Base-by-base conservation (phyloP, 2,888 invertebrate genomes). In the Agrotis clavis region DNA sequence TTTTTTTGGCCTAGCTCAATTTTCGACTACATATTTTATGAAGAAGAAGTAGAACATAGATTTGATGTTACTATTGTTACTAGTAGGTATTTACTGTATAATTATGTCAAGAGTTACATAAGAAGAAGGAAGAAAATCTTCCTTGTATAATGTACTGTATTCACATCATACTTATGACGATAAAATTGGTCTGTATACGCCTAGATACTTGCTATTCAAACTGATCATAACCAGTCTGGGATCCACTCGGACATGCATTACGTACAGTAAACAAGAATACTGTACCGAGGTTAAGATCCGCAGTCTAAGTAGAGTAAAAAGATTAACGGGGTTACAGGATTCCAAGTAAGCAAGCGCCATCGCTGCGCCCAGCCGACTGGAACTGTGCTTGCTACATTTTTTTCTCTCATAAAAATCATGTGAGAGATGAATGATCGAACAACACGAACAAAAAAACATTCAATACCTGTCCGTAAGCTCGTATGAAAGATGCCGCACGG, bases 401-500 rank as follows among this genome's bases (percentile, higher is more conserved):
- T 41, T 80, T 82, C 69, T 74, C 61, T 67, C 67, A 64, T 72
- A 30, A 61, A 72, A 83, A 77, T 77, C 67, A 66, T 63, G 48
- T 50, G 25, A 61, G 72, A 76, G 69, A 84, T 78, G 59, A 72
- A 81, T 75, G 64, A 74, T 74, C 50, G 57, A 74, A 77, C 30
- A 67, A 71, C 62, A 76, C 63, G 63, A 83, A 81, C 64, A 81
- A 77, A 81, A 77, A 71, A 75, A 72, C 68, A 69, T 60, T 64
- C 67, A 77, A 77, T 92, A 94, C 95, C 94, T 94, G 95, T 71
- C 93, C 91, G 86, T 94, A 95, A 77, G 90, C 91, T 90, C 94
- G 92, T 87, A 95, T 92, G 85, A 95, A 95, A 74, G 96, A 95
- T 72, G 96, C 93, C 51, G 94, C 95, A 71, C 96, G 95, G 83